phyloP scores from a whole-genome alignment of 1,140 invertebrate species.

The Bicyclus anynana region DNA sequence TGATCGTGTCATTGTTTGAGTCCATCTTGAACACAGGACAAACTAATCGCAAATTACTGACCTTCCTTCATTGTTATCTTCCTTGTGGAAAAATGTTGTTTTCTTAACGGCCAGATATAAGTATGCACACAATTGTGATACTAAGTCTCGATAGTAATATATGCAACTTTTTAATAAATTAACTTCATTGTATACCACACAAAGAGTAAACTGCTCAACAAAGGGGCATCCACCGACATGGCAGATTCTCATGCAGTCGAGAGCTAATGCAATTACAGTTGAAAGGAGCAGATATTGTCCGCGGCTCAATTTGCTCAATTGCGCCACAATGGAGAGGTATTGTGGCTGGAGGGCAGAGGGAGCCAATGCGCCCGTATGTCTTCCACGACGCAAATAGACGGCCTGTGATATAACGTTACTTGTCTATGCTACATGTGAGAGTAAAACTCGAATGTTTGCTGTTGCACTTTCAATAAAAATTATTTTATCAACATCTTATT shows the following conservation, averaged over 20 bases:
- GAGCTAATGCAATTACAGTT: slow-evolving; percentile 2
- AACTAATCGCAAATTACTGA: no score
- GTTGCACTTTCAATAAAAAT: no score
- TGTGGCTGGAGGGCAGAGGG: neutral
- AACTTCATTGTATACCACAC: neutral
- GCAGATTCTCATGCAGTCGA: slow-evolving; percentile 1
- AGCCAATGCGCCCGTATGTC: slow-evolving; percentile 4
- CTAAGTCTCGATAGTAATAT: no score
- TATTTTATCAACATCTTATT: no score
- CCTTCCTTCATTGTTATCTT: no score
- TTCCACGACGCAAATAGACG: neutral
- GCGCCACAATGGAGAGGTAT: slow-evolving; percentile 1
- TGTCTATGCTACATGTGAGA: no score
- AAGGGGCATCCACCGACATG: neutral
- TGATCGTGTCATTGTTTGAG: no score
- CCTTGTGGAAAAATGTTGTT: no score
- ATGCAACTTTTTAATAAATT: neutral
- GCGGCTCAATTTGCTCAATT: slow-evolving; percentile 4
- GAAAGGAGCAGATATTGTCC: slow-evolving; percentile 8
- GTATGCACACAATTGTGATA: no score
- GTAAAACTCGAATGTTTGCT: no score
- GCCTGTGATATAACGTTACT: neutral
- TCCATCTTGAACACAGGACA: no score
- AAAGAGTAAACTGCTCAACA: neutral
- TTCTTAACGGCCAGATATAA: no score